Evolutionary conservation across 37 sponge, comb jelly and placozoan genomes (phyloP).

Genomic region (Theonella swinhoei): DNA sequence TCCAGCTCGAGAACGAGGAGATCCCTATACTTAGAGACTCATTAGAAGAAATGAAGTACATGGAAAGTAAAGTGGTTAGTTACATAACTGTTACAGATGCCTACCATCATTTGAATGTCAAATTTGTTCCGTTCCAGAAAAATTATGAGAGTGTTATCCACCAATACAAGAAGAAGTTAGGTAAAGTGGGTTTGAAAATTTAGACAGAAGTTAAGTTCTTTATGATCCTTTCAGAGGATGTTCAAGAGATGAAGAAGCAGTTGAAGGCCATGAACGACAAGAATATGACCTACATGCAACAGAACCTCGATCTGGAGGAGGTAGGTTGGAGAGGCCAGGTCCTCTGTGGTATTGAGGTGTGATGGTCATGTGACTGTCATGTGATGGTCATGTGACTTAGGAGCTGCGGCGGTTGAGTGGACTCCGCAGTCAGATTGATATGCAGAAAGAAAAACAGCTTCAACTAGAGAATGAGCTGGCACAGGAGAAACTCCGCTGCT

Average conservation of each 20-base stretch:
- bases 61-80: conserved; percentile 82
- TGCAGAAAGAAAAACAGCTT: conserved; percentile 52
- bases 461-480: conserved; percentile 61
- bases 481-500: conserved; percentile 53
- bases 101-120: background rate
- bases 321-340: no score
- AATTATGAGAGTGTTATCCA: conserved; percentile 69
- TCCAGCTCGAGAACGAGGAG: conserved; percentile 47
- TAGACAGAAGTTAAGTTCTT: background rate
- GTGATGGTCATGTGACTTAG: conserved; percentile 5
- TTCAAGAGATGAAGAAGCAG: conserved; percentile 61
- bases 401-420: conserved; percentile 59
- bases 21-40: conserved; percentile 69
- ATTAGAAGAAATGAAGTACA: conserved; percentile 73
- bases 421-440: conserved; percentile 47
- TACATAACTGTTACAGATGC: background rate
- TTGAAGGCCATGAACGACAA: conserved; percentile 73
- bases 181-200: conserved; percentile 7
- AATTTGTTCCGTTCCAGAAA: conserved; percentile 39
- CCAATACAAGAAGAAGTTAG: conserved; percentile 82
- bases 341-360: background rate
- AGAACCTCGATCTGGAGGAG: conserved; percentile 71
- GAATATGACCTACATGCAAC: conserved; percentile 74
- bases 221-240: conserved; percentile 50
- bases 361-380: conserved; percentile 14